Evolutionary conservation across 1,140 invertebrate species (phyloP).

Genomic region (Papilio polyxenes): DNA sequence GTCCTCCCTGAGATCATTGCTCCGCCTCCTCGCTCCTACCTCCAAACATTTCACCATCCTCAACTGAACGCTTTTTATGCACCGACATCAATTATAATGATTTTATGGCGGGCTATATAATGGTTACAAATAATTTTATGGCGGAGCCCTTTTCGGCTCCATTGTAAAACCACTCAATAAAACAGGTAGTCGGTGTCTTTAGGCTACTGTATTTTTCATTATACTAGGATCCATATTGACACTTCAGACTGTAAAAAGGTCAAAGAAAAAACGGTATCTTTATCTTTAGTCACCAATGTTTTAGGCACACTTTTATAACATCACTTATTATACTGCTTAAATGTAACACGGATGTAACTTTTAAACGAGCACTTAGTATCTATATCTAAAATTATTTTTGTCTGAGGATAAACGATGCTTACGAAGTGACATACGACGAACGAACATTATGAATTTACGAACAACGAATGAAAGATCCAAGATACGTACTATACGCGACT

Average conservation of each 20-base stretch:
- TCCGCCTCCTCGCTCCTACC: slow-evolving; percentile 55
- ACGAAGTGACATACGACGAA: slow-evolving; percentile 66
- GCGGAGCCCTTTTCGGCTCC: slow-evolving; percentile 74
- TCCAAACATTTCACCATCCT: slow-evolving; percentile 68
- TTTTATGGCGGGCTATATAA: slow-evolving; percentile 64
- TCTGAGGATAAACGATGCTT: slow-evolving; percentile 56
- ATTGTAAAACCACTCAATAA: slow-evolving; percentile 68
- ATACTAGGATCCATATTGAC: slow-evolving; percentile 65
- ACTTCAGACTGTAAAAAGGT: slow-evolving; percentile 73
- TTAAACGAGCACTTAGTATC: slow-evolving; percentile 49
- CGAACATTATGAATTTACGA: slow-evolving; percentile 50
- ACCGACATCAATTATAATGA: slow-evolving; percentile 63
- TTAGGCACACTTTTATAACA: slow-evolving; percentile 45
- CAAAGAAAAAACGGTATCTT: slow-evolving; percentile 64
- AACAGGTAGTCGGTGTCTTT: slow-evolving; percentile 57
- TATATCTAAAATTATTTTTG: slow-evolving; percentile 53
- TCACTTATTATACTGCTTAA: slow-evolving; percentile 29
- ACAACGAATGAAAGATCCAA: slow-evolving; percentile 68
- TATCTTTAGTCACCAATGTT: slow-evolving; percentile 50
- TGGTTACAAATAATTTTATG: slow-evolving; percentile 70
- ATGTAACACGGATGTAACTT: slow-evolving; percentile 43
- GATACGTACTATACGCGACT: slow-evolving; percentile 55
- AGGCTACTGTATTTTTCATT: slow-evolving; percentile 60
- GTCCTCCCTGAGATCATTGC: slow-evolving; percentile 64
- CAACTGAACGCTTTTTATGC: slow-evolving; percentile 58